These are phyloP conservation scores for Dipus sagitta DNA, from an alignment of 2,797 vertebrate genomes.

Conservation along the genomic window DNA sequence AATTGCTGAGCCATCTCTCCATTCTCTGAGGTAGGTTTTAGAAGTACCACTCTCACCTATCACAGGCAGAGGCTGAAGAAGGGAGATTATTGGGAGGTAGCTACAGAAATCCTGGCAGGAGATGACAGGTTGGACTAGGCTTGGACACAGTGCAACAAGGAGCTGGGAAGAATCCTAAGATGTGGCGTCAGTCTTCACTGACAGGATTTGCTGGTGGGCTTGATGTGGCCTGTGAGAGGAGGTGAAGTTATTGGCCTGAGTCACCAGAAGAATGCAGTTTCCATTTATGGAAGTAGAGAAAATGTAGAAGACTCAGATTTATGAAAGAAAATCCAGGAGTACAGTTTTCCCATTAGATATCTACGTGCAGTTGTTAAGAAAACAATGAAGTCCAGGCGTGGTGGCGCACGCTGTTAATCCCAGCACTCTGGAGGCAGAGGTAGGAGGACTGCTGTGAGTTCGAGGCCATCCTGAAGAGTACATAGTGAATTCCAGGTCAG, in stretches of 20 bases:
- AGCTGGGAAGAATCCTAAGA: neutral
- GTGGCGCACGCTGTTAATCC: too few relatives aligned
- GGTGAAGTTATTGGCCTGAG: neutral
- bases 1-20: too few relatives aligned
- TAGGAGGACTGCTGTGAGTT: too few relatives aligned
- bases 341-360: neutral
- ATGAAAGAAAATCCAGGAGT: slow-evolving; percentile 1
- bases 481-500: too few relatives aligned
- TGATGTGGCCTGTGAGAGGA: neutral
- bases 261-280: neutral
- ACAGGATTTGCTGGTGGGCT: neutral
- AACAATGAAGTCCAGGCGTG: too few relatives aligned
- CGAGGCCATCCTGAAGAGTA: too few relatives aligned
- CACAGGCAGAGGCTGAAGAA: neutral
- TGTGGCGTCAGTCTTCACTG: neutral
- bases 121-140: neutral
- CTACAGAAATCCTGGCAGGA: neutral
- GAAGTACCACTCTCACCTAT: neutral
- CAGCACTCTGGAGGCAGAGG: too few relatives aligned
- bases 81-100: neutral
- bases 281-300: neutral
- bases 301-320: neutral
- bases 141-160: neutral
- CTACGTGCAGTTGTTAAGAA: neutral
- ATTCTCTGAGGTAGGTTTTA: neutral